Evolutionary conservation across 2,113 vertebrate species (phyloP).

Genomic region (Centrocercus urophasianus): DNA sequence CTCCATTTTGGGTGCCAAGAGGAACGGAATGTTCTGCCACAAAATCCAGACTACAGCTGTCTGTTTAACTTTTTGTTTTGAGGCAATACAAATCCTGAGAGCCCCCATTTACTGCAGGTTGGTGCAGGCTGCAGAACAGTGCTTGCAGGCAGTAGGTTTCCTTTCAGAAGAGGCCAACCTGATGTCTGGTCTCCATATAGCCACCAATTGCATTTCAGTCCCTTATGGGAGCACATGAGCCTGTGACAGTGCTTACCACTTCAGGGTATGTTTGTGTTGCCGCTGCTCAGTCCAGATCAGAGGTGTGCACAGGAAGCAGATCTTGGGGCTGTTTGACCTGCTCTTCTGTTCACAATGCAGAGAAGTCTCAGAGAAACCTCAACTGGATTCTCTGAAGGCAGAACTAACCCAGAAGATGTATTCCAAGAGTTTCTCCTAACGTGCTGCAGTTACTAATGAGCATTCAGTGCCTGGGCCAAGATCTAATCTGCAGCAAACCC

Average conservation of each 20-base stretch:
- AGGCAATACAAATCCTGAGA: neutral
- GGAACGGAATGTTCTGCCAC: slow-evolving; percentile 4
- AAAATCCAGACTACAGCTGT: neutral
- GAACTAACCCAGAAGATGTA: neutral
- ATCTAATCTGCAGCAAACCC: neutral
- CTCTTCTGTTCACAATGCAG: neutral
- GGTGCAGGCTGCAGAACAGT: neutral
- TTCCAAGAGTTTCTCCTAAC: neutral
- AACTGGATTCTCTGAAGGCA: neutral
- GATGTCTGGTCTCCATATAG: neutral
- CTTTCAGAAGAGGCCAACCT: neutral
- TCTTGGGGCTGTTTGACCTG: neutral
- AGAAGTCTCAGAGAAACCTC: neutral
- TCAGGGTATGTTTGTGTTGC: fast-evolving
- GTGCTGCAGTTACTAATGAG: neutral
- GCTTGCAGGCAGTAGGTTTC: neutral
- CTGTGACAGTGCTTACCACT: neutral
- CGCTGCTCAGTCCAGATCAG: neutral
- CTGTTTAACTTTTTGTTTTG: neutral
- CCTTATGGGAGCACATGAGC: neutral
- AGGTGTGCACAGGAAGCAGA: neutral
- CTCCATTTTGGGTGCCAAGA: neutral
- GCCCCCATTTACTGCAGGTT: neutral
- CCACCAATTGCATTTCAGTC: neutral
- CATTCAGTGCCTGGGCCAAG: neutral